These are phyloP conservation scores for Caenorhabditis inopinata DNA, from an alignment of 1,140 invertebrate species.

Conservation along the genomic window DNA sequence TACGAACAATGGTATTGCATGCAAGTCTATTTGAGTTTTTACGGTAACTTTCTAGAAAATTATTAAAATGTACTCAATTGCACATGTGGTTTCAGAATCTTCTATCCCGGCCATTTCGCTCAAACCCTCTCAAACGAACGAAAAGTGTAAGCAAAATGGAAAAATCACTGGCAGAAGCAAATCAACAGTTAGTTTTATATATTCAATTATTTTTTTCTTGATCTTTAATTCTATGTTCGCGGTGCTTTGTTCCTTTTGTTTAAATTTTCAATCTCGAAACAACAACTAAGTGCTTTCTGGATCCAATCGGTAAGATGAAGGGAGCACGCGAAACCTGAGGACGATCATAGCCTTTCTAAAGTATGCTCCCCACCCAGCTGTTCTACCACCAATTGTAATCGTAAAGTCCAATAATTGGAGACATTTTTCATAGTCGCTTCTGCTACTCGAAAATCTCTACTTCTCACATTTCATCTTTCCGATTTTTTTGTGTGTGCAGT, in stretches of 20 bases:
- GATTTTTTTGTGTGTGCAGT: background rate
- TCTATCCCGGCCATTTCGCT: constrained; percentile 56
- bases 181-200: constrained; percentile 46
- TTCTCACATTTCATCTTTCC: background rate
- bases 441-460: constrained; percentile 8
- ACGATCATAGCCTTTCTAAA: background rate
- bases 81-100: constrained; percentile 58
- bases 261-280: too few relatives aligned
- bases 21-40: background rate
- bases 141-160: constrained; percentile 64
- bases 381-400: background rate
- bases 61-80: constrained; percentile 24
- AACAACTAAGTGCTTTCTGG: too few relatives aligned
- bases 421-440: background rate
- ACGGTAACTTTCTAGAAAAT: background rate
- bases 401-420: constrained; percentile 15
- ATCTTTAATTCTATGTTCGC: too few relatives aligned
- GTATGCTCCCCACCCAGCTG: background rate
- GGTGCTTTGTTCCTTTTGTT: too few relatives aligned
- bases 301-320: constrained; percentile 4
- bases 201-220: too few relatives aligned
- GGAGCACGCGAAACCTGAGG: constrained; percentile 18
- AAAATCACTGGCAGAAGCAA: constrained; percentile 33
- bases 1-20: too few relatives aligned
- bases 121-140: constrained; percentile 63